phyloP scores from a whole-genome alignment of 2,113 vertebrate species.

The Aythya baeri region DNA sequence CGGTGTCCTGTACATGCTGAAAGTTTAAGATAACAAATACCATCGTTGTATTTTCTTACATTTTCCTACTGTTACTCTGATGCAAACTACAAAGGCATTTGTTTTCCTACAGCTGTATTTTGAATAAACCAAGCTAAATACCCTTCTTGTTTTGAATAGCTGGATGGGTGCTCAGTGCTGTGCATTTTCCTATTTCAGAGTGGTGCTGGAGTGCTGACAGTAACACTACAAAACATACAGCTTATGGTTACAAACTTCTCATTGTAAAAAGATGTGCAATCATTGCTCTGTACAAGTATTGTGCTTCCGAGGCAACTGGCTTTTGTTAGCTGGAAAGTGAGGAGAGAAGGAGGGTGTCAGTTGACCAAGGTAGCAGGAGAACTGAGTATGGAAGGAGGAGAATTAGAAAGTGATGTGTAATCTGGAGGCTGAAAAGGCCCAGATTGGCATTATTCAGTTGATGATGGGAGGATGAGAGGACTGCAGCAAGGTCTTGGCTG shows the following conservation, averaged over 20 bases:
- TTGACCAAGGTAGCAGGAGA: neutral
- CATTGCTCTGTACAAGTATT: neutral
- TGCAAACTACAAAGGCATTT: neutral
- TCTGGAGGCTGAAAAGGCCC: neutral
- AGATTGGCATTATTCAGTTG: neutral
- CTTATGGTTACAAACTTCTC: neutral
- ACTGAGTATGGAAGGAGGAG: neutral
- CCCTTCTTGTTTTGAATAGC: neutral
- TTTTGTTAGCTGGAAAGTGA: neutral
- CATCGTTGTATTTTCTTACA: neutral
- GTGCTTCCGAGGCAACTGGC: neutral
- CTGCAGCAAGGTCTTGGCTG: neutral
- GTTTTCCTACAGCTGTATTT: neutral
- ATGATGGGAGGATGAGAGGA: neutral
- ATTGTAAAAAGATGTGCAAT: neutral
- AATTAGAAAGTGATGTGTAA: neutral
- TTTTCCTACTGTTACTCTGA: neutral
- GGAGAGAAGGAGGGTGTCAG: neutral
- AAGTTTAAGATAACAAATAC: neutral
- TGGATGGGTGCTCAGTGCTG: neutral
- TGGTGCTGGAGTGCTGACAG: neutral
- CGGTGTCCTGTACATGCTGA: neutral
- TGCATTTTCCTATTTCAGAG: neutral
- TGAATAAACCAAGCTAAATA: neutral
- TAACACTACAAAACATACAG: neutral